Percentiles rank a stretch among this genome's conserved stretches.
phyloP scores from a whole-genome alignment of 2,797 vertebrate species.

The Lerista edwardsae region DNA sequence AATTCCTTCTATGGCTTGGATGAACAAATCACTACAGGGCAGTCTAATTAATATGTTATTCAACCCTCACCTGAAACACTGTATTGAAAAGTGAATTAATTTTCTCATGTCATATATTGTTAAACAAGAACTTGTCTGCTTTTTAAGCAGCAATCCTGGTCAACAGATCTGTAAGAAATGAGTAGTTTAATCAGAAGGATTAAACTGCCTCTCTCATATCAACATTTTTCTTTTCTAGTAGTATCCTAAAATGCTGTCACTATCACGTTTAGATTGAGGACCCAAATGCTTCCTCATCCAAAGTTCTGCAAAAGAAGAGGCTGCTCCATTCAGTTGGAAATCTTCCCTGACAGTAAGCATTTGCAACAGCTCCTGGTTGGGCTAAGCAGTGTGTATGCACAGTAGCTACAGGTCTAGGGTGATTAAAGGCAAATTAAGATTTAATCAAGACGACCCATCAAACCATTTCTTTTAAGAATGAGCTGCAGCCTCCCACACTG shows the following conservation, averaged over 20 bases:
- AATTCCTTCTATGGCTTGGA: constrained; percentile 77
- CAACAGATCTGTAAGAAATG: constrained; percentile 50
- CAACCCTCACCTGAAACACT: constrained; percentile 54
- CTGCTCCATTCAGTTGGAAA: background rate
- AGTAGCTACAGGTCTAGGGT: background rate
- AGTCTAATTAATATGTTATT: constrained; percentile 31
- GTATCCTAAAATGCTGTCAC: background rate
- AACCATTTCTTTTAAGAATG: background rate
- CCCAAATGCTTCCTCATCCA: constrained; percentile 3
- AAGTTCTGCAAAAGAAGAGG: background rate
- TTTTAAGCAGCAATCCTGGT: constrained; percentile 47
- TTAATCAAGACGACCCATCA: background rate
- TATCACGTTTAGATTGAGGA: background rate
- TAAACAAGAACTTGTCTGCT: constrained; percentile 53
- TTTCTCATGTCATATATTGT: constrained; percentile 53
- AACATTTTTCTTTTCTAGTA: constrained; percentile 20
- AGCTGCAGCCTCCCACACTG: background rate
- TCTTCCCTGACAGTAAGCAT: background rate
- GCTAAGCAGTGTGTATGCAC: background rate
- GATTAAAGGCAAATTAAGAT: background rate
- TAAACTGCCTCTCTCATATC: constrained; percentile 43
- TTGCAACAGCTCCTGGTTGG: background rate
- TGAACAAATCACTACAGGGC: constrained; percentile 59
- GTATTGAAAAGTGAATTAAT: constrained; percentile 50
- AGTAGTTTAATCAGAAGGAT: constrained; percentile 56